Evolutionary conservation across 2,797 vertebrate genomes (phyloP).

Genomic region (Champsocephalus gunnari): DNA sequence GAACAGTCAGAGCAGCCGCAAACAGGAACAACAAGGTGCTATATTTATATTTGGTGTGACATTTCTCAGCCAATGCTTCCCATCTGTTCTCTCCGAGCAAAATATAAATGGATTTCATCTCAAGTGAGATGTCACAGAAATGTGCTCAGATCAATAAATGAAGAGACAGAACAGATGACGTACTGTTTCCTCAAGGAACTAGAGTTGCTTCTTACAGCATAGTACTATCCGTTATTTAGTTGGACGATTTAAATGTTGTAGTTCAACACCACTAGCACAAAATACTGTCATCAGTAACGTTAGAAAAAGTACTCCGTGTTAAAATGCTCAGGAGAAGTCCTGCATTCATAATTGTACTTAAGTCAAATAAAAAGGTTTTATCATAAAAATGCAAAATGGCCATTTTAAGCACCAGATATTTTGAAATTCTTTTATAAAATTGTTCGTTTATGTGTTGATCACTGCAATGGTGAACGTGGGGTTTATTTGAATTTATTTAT

Average conservation of each 20-base stretch:
- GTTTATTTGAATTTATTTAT: no score
- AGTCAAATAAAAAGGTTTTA: no score
- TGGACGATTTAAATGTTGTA: background rate
- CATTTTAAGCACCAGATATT: no score
- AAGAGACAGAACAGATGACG: slow-evolving; percentile 5
- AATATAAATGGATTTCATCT: slow-evolving; percentile 65
- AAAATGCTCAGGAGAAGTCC: no score
- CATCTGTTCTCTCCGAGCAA: slow-evolving; percentile 79
- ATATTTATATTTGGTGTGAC: slow-evolving; percentile 81
- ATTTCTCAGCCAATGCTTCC: slow-evolving; percentile 73
- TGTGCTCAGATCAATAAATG: slow-evolving; percentile 21
- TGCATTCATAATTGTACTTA: no score
- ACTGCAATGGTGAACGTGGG: no score
- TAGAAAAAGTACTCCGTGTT: no score
- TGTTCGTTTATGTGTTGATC: no score
- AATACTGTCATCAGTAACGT: background rate
- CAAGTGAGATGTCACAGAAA: slow-evolving; percentile 39
- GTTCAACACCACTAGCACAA: background rate
- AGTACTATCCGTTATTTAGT: background rate
- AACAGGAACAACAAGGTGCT: slow-evolving; percentile 78
- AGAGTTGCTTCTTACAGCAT: background rate
- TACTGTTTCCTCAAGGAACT: background rate
- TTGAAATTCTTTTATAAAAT: no score
- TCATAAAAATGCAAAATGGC: no score
- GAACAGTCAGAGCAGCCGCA: slow-evolving; percentile 74